Evolutionary conservation across 2,797 vertebrate genomes (phyloP).

Genomic region (Acipenser oxyrinchus): DNA sequence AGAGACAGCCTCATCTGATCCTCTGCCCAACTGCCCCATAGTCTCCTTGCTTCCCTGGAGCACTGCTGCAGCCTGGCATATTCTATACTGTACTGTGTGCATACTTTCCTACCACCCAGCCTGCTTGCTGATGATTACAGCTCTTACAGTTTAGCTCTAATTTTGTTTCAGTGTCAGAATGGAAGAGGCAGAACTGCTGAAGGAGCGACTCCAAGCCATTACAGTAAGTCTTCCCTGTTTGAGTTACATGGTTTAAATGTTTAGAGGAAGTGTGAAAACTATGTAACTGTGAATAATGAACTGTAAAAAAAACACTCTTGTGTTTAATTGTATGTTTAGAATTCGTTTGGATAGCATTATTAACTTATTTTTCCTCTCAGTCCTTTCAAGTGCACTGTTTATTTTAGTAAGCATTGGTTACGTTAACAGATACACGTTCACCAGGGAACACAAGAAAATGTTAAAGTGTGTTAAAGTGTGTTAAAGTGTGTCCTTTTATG

Average conservation of each 20-base stretch:
- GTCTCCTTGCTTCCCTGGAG: constrained; percentile 26
- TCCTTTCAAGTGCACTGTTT: no score
- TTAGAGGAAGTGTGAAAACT: no score
- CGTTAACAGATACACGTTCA: no score
- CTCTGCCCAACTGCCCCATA: constrained; percentile 28
- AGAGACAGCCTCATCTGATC: constrained; percentile 41
- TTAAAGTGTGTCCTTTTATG: no score
- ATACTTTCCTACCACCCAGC: constrained; percentile 30
- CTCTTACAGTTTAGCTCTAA: background rate
- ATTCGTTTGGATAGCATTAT: no score
- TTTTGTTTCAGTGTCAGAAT: constrained; percentile 54
- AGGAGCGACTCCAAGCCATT: constrained; percentile 87
- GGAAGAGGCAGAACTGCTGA: constrained; percentile 87
- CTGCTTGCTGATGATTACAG: constrained; percentile 38
- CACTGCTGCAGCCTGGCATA: constrained; percentile 20
- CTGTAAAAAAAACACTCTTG: no score
- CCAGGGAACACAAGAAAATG: no score
- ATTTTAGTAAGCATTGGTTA: no score
- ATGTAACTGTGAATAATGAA: no score
- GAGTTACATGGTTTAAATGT: background rate
- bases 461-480: no score
- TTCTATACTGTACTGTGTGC: constrained; percentile 43
- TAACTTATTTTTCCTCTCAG: no score
- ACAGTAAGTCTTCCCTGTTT: constrained; percentile 65
- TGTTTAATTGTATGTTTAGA: no score